Conservation (phyloP, 2,113 vertebrate genomes). For the Entosphenus tridentatus region DNA sequence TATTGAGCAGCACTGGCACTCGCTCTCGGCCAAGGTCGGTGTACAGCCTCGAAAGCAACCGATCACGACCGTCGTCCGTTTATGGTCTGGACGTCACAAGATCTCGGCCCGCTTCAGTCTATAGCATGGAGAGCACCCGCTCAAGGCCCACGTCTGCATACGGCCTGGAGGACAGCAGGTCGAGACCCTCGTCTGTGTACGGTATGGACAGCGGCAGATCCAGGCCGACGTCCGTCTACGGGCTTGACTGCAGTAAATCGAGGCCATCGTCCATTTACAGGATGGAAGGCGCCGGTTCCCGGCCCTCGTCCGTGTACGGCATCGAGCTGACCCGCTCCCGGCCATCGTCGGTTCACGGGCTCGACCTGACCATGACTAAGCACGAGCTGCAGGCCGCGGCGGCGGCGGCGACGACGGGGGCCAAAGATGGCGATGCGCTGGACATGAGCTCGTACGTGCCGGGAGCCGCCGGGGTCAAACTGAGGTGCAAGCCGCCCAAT, state of each 20-base stretch:
- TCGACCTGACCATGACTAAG: slow-evolving; percentile 1
- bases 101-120: neutral
- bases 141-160: slow-evolving; percentile 3
- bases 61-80: neutral
- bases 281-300: neutral
- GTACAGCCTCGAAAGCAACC: neutral
- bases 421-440: neutral
- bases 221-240: no score
- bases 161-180: neutral
- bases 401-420: neutral
- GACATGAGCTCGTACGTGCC: neutral
- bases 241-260: no score
- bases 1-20: neutral
- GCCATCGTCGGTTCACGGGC: slow-evolving; percentile 3
- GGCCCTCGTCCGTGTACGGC: slow-evolving; percentile 4
- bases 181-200: neutral
- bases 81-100: slow-evolving; percentile 1
- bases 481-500: slow-evolving; percentile 74
- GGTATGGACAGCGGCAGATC: neutral
- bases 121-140: neutral
- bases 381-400: no score
- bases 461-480: neutral
- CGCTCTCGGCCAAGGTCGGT: slow-evolving; percentile 1
- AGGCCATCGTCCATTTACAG: no score
- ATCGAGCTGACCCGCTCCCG: slow-evolving; percentile 2